Evolutionary conservation across 2,888 invertebrate species (phyloP).

Genomic region (Drosophila putrida): DNA sequence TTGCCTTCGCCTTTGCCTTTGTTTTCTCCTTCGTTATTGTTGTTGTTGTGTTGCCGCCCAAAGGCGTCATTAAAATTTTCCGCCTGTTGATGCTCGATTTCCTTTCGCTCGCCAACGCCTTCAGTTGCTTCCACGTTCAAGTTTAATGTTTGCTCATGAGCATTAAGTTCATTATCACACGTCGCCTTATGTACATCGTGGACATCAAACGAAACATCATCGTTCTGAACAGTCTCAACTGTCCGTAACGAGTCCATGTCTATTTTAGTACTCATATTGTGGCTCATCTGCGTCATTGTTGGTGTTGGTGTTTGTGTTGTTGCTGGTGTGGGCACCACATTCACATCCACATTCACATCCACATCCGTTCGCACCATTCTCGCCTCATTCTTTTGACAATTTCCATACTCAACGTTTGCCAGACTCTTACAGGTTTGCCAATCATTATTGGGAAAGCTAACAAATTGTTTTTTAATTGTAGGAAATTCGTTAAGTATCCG

Average conservation of each 20-base stretch:
- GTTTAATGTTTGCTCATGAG: slow-evolving; percentile 66
- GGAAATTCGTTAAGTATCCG: slow-evolving; percentile 54
- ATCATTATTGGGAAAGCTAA: slow-evolving; percentile 58
- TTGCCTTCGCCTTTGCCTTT: slow-evolving; percentile 14
- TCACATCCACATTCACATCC: slow-evolving; percentile 37
- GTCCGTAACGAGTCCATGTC: slow-evolving; percentile 40
- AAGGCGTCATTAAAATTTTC: slow-evolving; percentile 81
- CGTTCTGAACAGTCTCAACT: slow-evolving; percentile 25
- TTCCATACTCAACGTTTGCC: slow-evolving; percentile 42
- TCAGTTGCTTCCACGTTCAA: slow-evolving; percentile 60
- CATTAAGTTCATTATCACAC: slow-evolving; percentile 75
- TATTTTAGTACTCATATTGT: slow-evolving; percentile 62
- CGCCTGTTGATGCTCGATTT: slow-evolving; percentile 77
- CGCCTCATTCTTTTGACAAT: slow-evolving; percentile 27
- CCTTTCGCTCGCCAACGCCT: slow-evolving; percentile 63
- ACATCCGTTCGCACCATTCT: slow-evolving; percentile 37
- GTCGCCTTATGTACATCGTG: slow-evolving; percentile 54
- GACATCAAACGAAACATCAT: slow-evolving; percentile 22
- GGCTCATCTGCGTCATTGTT: slow-evolving; percentile 68
- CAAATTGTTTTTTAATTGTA: slow-evolving; percentile 75
- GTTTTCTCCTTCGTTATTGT: slow-evolving; percentile 9
- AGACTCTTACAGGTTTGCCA: slow-evolving; percentile 31
- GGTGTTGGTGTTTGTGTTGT: slow-evolving; percentile 57
- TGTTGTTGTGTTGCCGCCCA: slow-evolving; percentile 53
- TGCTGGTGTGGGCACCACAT: slow-evolving; percentile 46